These are phyloP conservation scores for Schizopygopsis pylzovi DNA, from an alignment of 2,797 vertebrate species.

Conservation along the genomic window DNA sequence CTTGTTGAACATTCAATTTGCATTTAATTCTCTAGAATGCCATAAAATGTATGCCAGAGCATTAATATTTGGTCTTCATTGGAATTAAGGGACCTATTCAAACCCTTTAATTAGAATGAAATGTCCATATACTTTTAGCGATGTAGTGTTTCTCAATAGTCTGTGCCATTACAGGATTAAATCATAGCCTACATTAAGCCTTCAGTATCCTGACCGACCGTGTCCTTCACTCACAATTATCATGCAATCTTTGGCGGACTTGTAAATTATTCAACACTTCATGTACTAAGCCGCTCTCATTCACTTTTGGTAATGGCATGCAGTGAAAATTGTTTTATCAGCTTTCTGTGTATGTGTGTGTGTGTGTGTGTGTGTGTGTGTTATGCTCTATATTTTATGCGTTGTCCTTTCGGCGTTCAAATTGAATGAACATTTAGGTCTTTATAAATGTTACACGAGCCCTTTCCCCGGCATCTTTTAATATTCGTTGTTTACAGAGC, in stretches of 20 bases:
- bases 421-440: constrained; percentile 41
- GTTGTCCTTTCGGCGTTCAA: not conserved
- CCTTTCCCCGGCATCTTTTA: constrained; percentile 5
- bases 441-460: constrained; percentile 37
- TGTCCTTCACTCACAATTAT: constrained; percentile 47
- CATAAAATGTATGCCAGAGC: not conserved
- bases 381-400: constrained; percentile 28
- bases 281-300: not conserved
- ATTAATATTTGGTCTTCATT: not conserved
- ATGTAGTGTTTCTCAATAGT: not conserved
- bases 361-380: not conserved
- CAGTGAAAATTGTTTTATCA: constrained; percentile 29
- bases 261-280: constrained; percentile 61
- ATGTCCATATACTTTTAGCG: not conserved
- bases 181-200: constrained; percentile 33
- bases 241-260: constrained; percentile 44
- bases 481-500: not conserved
- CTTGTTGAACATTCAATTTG: not conserved
- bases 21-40: not conserved
- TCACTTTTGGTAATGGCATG: constrained; percentile 30
- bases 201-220: constrained; percentile 36
- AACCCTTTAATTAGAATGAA: constrained; percentile 27
- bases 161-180: constrained; percentile 53
- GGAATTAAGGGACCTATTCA: constrained; percentile 14
- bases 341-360: constrained; percentile 1